A percentile compares a stretch with the other conserved stretches of the same genome.
Evolutionary conservation across 2,797 vertebrate genomes (phyloP).

Genomic region (Cyclura pinguis): DNA sequence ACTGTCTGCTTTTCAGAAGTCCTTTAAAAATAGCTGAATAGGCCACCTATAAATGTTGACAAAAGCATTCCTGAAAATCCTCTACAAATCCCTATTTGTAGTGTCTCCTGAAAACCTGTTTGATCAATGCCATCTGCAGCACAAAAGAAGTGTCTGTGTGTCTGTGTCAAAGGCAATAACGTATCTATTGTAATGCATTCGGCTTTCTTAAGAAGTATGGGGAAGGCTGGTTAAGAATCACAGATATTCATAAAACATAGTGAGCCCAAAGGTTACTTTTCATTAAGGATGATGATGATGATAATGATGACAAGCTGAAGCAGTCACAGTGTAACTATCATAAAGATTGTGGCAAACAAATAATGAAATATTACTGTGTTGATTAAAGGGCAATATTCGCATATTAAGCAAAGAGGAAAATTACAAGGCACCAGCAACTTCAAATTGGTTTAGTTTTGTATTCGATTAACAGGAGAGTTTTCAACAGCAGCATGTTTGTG

Average conservation of each 20-base stretch:
- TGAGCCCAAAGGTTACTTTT: too few relatives aligned
- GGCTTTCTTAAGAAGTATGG: not conserved
- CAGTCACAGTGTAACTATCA: too few relatives aligned
- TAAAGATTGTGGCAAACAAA: too few relatives aligned
- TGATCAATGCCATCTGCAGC: not conserved
- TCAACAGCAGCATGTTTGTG: fast-evolving
- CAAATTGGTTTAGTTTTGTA: not conserved
- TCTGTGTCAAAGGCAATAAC: not conserved
- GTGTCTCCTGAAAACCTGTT: not conserved
- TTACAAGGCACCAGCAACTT: not conserved
- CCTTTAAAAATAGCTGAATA: not conserved
- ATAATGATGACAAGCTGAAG: too few relatives aligned
- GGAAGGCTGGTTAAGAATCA: too few relatives aligned
- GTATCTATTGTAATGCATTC: not conserved
- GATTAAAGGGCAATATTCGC: too few relatives aligned
- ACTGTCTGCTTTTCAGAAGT: not conserved
- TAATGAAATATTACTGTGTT: too few relatives aligned
- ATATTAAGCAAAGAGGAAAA: too few relatives aligned
- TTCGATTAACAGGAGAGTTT: not conserved
- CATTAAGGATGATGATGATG: too few relatives aligned
- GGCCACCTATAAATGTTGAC: not conserved
- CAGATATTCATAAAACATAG: too few relatives aligned
- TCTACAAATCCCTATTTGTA: not conserved
- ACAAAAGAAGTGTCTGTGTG: not conserved
- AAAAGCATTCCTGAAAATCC: not conserved